Evolutionary conservation across 2,113 vertebrate species (phyloP).

Genomic region (Hemibates koningsi): DNA sequence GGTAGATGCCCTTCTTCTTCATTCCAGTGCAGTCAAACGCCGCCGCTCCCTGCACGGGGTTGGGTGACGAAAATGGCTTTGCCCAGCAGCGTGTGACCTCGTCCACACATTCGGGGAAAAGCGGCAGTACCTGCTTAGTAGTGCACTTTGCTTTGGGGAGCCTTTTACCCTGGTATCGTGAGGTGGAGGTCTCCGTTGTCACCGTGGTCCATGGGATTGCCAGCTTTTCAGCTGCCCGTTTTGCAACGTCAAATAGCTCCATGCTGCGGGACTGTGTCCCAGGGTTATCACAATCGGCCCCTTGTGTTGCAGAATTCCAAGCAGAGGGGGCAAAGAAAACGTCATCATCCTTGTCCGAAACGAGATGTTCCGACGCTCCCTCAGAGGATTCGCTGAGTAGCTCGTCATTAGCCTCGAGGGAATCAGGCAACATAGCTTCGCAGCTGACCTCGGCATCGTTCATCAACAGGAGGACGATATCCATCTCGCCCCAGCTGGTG

Average conservation of each 20-base stretch:
- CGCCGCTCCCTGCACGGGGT: no score
- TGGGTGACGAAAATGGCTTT: not conserved
- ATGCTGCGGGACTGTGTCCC: not conserved
- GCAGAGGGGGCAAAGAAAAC: not conserved
- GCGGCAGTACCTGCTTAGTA: not conserved
- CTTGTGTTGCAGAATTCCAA: not conserved
- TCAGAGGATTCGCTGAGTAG: not conserved
- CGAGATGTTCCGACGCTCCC: not conserved
- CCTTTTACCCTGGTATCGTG: not conserved
- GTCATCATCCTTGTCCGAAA: not conserved
- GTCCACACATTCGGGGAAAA: not conserved
- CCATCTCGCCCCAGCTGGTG: not conserved
- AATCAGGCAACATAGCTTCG: not conserved
- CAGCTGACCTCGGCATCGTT: not conserved
- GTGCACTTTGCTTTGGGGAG: not conserved
- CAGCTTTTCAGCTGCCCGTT: not conserved
- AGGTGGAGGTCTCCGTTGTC: not conserved
- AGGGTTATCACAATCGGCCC: not conserved
- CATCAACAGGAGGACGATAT: not conserved
- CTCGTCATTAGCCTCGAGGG: not conserved
- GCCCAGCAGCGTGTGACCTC: not conserved
- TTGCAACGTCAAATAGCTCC: not conserved
- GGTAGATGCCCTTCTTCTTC: no score
- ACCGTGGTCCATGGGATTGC: not conserved
- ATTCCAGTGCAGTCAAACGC: no score